Base-by-base conservation (phyloP, 2,797 vertebrate species). In the Anas bahamensis region DNA sequence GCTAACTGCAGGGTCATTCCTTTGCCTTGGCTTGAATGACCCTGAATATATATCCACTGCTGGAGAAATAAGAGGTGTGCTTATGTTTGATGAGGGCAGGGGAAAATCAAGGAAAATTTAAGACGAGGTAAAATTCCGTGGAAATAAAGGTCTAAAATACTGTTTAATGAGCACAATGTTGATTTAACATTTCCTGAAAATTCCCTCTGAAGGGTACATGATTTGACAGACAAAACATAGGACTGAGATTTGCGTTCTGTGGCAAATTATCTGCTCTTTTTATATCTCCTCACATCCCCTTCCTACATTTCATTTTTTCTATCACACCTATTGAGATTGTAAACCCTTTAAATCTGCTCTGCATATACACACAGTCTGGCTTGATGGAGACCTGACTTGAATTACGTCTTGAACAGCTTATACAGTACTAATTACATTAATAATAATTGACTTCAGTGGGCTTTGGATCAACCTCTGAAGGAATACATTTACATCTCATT, bases 401-500 rank as follows among this genome's bases (percentile, higher is more conserved):
- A 91, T 93, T 89, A 92, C 31, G 70, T 81, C 90, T 89, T 81
- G 64, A 93, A 84, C 66, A 86, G 84, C 85, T 95, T 91, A 86
- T 73, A 92, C 29, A 12, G 76, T 92, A 92, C 86, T 96, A 95
- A 96, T 95, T 96, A 71, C 87, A 82, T 94, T 92, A 95, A 94
- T 95, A 95, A 76, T 95, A 96, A 97, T 94, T 92, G 87, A 94
- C 92, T 93, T 93, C 89, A 76, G 66, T 91, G 92, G 89, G 89
- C 85, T 94, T 94, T 91, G 89, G 89, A 86, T 86, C 85, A 94
- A 46, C 73, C 87, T 92, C 92, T 53, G 80, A 88, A 83, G 19
- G 94, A 93, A 96, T 95, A 83, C 13, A 91, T 96, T 96, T 96
- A 69, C 94, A 93, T 95, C 85, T 94, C 80, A 66, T 97, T 94